Evolutionary conservation across 2,797 vertebrate genomes (phyloP).

Genomic region (Neostethus bicornis): DNA sequence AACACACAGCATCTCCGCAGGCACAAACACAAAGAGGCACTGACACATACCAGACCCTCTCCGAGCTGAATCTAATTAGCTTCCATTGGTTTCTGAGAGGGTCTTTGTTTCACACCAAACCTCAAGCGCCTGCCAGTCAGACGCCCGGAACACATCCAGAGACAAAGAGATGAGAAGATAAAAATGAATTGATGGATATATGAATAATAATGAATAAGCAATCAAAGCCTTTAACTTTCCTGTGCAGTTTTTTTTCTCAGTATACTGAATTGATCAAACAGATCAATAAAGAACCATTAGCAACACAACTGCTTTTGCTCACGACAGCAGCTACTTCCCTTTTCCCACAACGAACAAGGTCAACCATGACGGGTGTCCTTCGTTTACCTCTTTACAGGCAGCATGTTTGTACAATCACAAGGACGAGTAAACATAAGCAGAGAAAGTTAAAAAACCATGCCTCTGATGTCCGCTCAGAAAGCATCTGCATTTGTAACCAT

Average conservation of each 20-base stretch:
- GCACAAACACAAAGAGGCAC: conserved; percentile 46
- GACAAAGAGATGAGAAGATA: background rate
- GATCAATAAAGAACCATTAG: conserved; percentile 75
- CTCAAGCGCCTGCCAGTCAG: conserved; percentile 34
- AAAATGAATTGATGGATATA: background rate
- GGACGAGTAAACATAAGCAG: conserved; percentile 51
- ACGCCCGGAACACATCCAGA: conserved; percentile 21
- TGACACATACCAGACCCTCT: conserved; percentile 61
- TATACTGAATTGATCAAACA: conserved; percentile 11
- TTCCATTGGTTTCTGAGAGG: conserved; percentile 63
- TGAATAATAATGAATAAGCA: background rate
- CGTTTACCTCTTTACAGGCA: conserved; percentile 34
- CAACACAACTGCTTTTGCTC: conserved; percentile 38
- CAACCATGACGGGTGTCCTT: conserved; percentile 66
- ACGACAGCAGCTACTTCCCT: conserved; percentile 49
- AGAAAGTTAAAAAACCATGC: conserved; percentile 26
- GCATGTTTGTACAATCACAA: conserved; percentile 57
- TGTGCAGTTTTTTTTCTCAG: conserved; percentile 4
- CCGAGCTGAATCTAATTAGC: conserved; percentile 71
- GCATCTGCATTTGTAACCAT: background rate
- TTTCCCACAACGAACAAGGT: conserved; percentile 65
- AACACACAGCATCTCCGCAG: conserved; percentile 33
- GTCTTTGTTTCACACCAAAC: conserved; percentile 61
- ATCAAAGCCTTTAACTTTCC: background rate
- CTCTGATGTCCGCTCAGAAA: background rate